A percentile compares a stretch with the other conserved stretches of the same genome.
Evolutionary conservation across 1,140 invertebrate genomes (phyloP).

Genomic region (Condylostylus longicornis): DNA sequence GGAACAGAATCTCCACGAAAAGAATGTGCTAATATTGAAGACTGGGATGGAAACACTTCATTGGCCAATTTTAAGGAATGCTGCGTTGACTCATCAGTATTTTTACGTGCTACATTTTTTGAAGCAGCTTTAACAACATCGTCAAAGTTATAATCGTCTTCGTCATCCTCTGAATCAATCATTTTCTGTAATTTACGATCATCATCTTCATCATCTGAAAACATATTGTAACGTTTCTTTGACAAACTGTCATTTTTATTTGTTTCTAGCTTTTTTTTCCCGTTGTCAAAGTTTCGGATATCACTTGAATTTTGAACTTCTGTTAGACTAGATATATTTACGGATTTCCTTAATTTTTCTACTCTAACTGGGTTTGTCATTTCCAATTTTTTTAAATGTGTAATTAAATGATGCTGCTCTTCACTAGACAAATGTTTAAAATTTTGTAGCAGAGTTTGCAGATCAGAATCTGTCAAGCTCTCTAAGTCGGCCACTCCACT

Average conservation of each 20-base stretch:
- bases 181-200: conserved; percentile 6
- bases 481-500: conserved; percentile 38
- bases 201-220: conserved; percentile 18
- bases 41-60: background rate
- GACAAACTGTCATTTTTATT: background rate
- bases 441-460: conserved; percentile 59
- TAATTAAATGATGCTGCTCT: conserved; percentile 62
- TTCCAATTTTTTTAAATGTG: conserved; percentile 61
- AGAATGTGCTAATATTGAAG: no score
- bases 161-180: conserved; percentile 40
- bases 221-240: background rate
- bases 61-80: background rate
- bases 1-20: no score
- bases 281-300: no score
- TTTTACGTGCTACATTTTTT: conserved; percentile 38
- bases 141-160: conserved; percentile 52
- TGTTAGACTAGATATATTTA: conserved; percentile 39
- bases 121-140: conserved; percentile 48
- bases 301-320: no score
- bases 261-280: background rate
- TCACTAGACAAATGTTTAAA: conserved; percentile 59
- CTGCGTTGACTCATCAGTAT: conserved; percentile 28
- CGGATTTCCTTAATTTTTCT: conserved; percentile 49
- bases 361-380: conserved; percentile 51
- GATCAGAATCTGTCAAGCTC: conserved; percentile 53